Evolutionary conservation across 2,797 vertebrate genomes (phyloP), one percentile per base, ranked within the genome.

Genomic region (Coendou prehensilis): DNA sequence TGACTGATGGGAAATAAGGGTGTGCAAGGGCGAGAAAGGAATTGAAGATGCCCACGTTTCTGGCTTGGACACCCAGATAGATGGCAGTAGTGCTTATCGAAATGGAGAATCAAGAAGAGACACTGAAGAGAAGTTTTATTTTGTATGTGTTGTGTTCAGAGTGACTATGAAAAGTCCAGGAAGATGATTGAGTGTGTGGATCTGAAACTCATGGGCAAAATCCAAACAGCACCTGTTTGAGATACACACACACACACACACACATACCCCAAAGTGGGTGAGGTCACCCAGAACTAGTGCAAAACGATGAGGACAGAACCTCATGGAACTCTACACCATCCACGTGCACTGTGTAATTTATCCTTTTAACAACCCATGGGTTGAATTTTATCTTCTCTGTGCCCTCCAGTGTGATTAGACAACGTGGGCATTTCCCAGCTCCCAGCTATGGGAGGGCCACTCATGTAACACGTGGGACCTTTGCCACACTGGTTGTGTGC

Each of bases 331-430:
- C 18, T 56, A 73, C 6, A 8, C 56, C 33, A 33, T 18, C 13
- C 33, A 45, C 6, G 28, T 2, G 15, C 59, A 15, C 13, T 22
- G 10, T 52, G 26, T 87, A 75, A 23, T 28, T 50, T 41, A 94
- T 73, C 13, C 37, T 56, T 76, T 95, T 89, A 93, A 91, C 37
- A 76, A 56, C 50, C 4, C 59, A 3, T 37, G 52, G 61, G 18
- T 33, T 95, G 54, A 76, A 79, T 75, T 94, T 94, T 45, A 83
- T 54, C 22, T 87, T 81, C 91, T 91, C 75, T 52, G 23, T 52
- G 57, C 91, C 67, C 71, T 87, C 45, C 30, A 33, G 0, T 50
- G n/a, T 6, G 54, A 33, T 57, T 57, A 87, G 71, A 90, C 4
- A 76, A 37, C 6, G 45, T 6, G 56, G 22, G 11, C 41, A 18